Percentiles rank a stretch among this genome's conserved stretches.
phyloP scores from a whole-genome alignment of 2,797 vertebrate species.

The Mycteria americana region DNA sequence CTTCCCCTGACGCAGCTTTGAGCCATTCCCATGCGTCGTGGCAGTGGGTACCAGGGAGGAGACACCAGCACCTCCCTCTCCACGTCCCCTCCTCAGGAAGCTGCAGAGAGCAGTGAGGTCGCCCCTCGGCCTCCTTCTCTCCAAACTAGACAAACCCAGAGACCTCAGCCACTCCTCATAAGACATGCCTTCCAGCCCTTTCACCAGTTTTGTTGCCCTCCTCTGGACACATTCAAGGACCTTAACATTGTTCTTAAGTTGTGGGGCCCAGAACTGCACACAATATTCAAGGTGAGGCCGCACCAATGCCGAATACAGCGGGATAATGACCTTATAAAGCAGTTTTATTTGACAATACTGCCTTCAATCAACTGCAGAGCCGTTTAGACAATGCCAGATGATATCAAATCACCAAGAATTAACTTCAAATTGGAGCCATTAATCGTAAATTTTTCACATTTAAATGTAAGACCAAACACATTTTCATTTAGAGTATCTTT shows the following conservation, averaged over 20 bases:
- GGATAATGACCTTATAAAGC: not conserved
- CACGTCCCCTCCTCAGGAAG: not conserved
- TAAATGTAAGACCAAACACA: not conserved
- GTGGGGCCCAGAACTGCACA: not conserved
- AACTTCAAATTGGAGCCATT: not conserved
- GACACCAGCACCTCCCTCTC: not conserved
- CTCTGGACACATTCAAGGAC: not conserved
- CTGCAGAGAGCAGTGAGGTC: not conserved
- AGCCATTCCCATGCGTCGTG: fast-evolving
- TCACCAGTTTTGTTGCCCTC: too few species aligned
- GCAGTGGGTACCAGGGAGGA: not conserved
- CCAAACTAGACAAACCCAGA: not conserved
- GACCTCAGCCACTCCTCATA: not conserved
- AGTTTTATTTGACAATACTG: not conserved
- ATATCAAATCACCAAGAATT: not conserved
- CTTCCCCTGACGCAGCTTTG: too few species aligned
- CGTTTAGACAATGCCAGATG: not conserved
- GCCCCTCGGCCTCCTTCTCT: not conserved
- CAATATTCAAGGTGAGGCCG: not conserved
- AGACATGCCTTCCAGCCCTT: not conserved
- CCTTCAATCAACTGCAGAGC: not conserved
- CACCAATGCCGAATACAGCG: not conserved
- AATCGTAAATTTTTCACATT: not conserved
- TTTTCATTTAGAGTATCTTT: not conserved
- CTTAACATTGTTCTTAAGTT: not conserved